Evolutionary conservation across 1,140 invertebrate species (phyloP).

Genomic region (Mactra quadrangularis): DNA sequence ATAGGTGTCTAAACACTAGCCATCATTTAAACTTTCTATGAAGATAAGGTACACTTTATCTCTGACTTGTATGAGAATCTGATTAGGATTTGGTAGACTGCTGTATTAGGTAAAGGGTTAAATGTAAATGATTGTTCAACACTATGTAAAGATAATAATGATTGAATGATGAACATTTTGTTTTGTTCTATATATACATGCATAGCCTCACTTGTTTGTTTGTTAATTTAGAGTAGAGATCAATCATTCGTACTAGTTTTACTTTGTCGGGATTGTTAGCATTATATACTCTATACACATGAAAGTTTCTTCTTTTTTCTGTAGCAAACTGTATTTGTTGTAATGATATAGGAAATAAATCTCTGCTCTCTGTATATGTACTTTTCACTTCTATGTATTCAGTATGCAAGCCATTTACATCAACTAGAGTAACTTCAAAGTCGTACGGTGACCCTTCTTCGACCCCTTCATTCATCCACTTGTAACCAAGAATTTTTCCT

Average conservation of each 20-base stretch:
- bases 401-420: conserved; percentile 53
- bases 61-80: too few relatives aligned
- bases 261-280: conserved; percentile 70
- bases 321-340: conserved; percentile 78
- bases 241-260: conserved; percentile 71
- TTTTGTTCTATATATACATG: too few relatives aligned
- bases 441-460: conserved; percentile 78
- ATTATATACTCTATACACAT: conserved; percentile 80
- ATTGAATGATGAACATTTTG: too few relatives aligned
- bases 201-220: conserved; percentile 73
- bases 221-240: conserved; percentile 71
- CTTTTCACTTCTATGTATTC: conserved; percentile 77
- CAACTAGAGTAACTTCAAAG: conserved; percentile 69
- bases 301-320: conserved; percentile 72
- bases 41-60: too few relatives aligned
- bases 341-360: conserved; percentile 78
- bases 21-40: too few relatives aligned
- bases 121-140: too few relatives aligned
- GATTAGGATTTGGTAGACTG: too few relatives aligned
- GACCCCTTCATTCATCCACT: conserved; percentile 71
- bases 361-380: conserved; percentile 73
- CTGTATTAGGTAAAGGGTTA: too few relatives aligned
- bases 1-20: too few relatives aligned
- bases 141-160: too few relatives aligned
- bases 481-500: conserved; percentile 63